phyloP scores from a whole-genome alignment of 1,140 invertebrate genomes.

The Pogonognathellus flavescens region DNA sequence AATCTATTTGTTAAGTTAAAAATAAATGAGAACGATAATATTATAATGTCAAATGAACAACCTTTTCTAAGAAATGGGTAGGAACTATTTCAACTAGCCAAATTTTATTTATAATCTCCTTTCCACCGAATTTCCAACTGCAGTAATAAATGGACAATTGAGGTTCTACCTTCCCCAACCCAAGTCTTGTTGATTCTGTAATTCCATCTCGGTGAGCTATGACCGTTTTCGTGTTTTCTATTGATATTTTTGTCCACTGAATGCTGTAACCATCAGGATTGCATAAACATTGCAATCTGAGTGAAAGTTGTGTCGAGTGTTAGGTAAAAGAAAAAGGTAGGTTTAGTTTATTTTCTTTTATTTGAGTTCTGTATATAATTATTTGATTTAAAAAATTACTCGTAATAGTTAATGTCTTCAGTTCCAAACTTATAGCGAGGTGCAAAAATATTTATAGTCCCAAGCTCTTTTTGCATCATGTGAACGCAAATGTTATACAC shows the following conservation, averaged over 20 bases:
- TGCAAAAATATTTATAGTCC: background rate
- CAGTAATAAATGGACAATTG: background rate
- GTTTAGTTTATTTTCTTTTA: background rate
- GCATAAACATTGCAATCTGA: background rate
- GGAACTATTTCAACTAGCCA: constrained; percentile 11
- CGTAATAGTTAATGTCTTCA: background rate
- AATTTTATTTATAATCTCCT: background rate
- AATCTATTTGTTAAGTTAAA: no score
- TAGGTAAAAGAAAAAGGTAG: background rate
- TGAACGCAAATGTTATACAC: background rate
- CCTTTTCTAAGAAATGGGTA: background rate
- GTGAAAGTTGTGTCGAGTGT: background rate
- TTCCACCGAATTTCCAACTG: background rate
- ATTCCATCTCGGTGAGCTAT: background rate
- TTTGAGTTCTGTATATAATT: background rate
- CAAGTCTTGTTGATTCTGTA: background rate
- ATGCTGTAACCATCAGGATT: background rate
- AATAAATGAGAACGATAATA: background rate
- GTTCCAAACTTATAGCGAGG: background rate
- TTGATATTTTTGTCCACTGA: background rate
- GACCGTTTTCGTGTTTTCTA: background rate
- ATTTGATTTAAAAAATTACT: no score
- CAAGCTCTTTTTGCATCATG: background rate
- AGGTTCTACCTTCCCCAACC: background rate
- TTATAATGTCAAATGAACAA: background rate